Conservation (phyloP, 2,113 vertebrate species). For the Martes martes region DNA sequence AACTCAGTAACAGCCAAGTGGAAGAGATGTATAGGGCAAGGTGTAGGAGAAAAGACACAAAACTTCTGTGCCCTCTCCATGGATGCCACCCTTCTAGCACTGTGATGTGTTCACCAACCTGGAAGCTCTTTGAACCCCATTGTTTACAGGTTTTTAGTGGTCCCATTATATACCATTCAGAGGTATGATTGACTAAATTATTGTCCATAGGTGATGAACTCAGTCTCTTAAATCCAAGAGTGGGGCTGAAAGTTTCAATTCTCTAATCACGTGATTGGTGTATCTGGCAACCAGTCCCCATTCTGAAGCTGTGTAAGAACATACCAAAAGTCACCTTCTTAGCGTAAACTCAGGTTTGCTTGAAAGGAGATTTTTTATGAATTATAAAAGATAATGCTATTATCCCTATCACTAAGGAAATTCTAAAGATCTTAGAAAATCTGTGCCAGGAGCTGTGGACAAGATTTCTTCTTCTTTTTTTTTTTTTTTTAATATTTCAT, state of each 20-base stretch:
- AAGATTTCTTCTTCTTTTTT: not conserved
- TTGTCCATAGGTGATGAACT: not conserved
- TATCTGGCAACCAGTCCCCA: not conserved
- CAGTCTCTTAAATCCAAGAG: not conserved
- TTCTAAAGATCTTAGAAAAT: not conserved
- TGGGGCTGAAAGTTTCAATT: not conserved
- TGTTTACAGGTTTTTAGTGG: not conserved
- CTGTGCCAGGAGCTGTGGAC: not conserved
- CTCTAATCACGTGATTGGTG: not conserved
- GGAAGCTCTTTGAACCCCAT: not conserved
- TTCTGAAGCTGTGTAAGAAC: not conserved
- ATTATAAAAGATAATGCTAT: not conserved
- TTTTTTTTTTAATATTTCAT: too few relatives aligned
- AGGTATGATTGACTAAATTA: not conserved
- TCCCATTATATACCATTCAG: not conserved
- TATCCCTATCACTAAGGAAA: not conserved
- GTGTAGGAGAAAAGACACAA: not conserved
- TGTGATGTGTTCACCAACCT: not conserved
- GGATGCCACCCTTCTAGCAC: not conserved
- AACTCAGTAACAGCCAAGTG: not conserved
- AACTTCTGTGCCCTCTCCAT: not conserved
- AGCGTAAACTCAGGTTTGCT: not conserved
- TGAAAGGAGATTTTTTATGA: not conserved
- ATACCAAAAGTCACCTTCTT: not conserved
- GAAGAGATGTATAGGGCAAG: not conserved